A percentile compares a stretch with the other conserved stretches of the same genome.
phyloP scores from a whole-genome alignment of 2,888 invertebrate species.

The Unio delphinus region DNA sequence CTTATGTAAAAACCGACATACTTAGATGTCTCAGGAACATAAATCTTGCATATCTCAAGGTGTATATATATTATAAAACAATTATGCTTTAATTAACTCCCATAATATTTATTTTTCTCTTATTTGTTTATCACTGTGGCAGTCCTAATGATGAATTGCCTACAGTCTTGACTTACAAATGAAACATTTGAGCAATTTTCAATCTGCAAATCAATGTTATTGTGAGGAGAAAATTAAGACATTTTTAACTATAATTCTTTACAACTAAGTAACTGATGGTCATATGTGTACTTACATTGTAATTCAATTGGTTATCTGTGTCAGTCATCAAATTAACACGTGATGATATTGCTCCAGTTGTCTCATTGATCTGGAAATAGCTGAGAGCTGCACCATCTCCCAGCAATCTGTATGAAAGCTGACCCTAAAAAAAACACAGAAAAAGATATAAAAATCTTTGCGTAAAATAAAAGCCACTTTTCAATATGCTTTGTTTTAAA shows the following conservation, averaged over 20 bases:
- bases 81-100: too few species aligned
- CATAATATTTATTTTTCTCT: too few species aligned
- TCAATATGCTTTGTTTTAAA: background rate
- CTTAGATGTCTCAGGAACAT: too few species aligned
- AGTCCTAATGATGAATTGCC: too few species aligned
- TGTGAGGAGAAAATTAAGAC: background rate
- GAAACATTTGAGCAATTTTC: background rate
- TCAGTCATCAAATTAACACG: constrained; percentile 35
- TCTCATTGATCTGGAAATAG: constrained; percentile 27
- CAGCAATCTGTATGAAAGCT: constrained; percentile 22
- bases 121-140: too few species aligned
- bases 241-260: background rate
- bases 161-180: too few species aligned
- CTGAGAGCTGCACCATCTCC: constrained; percentile 33
- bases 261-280: background rate
- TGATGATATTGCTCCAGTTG: constrained; percentile 36
- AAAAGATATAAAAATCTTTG: background rate
- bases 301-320: constrained; percentile 18
- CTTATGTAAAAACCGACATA: too few species aligned
- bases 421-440: constrained; percentile 20
- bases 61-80: too few species aligned
- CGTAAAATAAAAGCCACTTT: background rate
- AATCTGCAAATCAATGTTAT: background rate
- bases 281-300: constrained; percentile 39
- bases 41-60: too few species aligned